Base-by-base conservation (phyloP, 2,113 vertebrate genomes). In the Sitta europaea region DNA sequence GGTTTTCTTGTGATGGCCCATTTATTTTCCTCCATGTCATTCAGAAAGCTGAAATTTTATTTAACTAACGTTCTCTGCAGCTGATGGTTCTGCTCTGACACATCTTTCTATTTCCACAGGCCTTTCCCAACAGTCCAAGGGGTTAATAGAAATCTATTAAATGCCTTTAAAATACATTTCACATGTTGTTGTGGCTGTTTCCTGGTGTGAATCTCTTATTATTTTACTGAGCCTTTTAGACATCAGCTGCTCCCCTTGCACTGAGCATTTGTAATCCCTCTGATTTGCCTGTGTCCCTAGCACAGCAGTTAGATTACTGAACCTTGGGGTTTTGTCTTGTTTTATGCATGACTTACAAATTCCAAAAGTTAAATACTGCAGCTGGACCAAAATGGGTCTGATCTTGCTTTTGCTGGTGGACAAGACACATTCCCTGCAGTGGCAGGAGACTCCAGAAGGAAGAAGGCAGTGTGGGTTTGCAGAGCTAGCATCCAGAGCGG, bases 91-190 rank as follows among this genome's bases (percentile, higher is more conserved):
- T 96, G 66, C 63, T 95, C 63, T 91, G 83, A 72, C 58, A 92
- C 57, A 42, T 90, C 51, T 62, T 93, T 85, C 38, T 88, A 13
- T 92, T 96, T 97, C 54, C 33, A 89, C 19, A 71, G 68, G 57
- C 72, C 86, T 96, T 84, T 92, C 65, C 43, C 70, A 82, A 45
- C 36, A 83, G 72, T 88, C 71, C 82, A 80, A 95, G 82, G 59
- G 67, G 78, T 92, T 94, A 93, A 93, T 77, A 92, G 81, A 88
- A 92, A 96, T 92, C 94, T 96, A 70, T 93, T 90, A 94, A 83
- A 80, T 95, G 65, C n/a, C 55, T 93, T 94, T 90, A 93, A 96
- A 96, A 96, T 74, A 92, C 63, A 90, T 77, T 96, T 96, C 74
- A 80, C 14, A 2, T 92, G 77, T 86, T 92, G 48, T 81, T 95